phyloP scores from a whole-genome alignment of 2,113 vertebrate species.

The Otocyon megalotis region DNA sequence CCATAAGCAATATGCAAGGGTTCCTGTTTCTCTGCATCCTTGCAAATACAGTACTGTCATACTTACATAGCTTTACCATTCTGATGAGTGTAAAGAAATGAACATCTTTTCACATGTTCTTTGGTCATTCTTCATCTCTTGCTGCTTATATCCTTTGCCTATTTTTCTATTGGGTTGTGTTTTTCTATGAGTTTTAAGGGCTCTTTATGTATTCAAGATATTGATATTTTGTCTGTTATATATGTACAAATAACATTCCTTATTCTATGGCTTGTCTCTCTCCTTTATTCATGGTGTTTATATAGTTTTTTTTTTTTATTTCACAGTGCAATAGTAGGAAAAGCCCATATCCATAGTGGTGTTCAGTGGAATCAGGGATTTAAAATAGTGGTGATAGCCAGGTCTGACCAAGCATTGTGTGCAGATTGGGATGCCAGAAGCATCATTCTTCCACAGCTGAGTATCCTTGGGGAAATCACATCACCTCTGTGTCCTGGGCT shows the following conservation, averaged over 20 bases:
- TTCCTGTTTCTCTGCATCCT: constrained; percentile 19
- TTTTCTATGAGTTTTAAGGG: not conserved
- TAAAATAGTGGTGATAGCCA: not conserved
- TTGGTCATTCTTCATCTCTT: constrained; percentile 1
- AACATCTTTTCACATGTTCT: not conserved
- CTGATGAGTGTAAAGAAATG: not conserved
- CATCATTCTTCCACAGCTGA: not conserved
- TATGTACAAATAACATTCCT: not conserved
- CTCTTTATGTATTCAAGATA: not conserved
- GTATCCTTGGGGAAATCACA: not conserved
- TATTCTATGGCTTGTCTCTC: not conserved
- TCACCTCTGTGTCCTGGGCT: not conserved
- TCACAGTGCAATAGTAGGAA: not conserved
- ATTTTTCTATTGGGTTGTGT: not conserved
- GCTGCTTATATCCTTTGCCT: not conserved
- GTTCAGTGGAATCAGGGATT: not conserved
- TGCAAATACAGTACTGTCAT: not conserved
- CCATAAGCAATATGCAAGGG: not conserved
- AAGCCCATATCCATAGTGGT: not conserved
- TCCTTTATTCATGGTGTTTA: not conserved
- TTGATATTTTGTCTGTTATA: not conserved
- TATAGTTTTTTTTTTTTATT: not conserved
- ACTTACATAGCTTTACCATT: not conserved
- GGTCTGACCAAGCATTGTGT: not conserved
- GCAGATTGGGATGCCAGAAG: not conserved